Evolutionary conservation across 2,113 vertebrate species (phyloP), one percentile per base, ranked within the genome.

Genomic region (Etia nguti): DNA sequence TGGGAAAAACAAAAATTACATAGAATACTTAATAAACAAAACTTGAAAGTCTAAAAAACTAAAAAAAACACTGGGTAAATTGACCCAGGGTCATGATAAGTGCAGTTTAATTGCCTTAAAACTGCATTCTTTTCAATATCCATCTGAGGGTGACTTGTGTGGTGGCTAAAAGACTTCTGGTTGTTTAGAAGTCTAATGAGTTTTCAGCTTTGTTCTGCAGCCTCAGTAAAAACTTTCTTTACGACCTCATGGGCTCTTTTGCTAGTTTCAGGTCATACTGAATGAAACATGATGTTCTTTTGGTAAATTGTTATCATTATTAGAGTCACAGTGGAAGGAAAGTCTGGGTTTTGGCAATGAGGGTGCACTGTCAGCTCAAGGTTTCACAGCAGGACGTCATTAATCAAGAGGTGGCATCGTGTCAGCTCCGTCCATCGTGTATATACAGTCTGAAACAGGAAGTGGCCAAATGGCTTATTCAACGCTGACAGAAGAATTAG

Each of bases 281-380:
- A 75, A 48, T 8, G 24, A 75, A 75, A 75, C 70, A 75, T 8
- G 15, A 26, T 48, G 70, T 50, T 48, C 41, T 75, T 48, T 48
- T 48, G 24, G 70, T 5, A 31, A 75, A 48, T 50, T 75, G 24
- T 75, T 75, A 0, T 48, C 2, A 48, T 29, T 48, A 20, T 46
- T 29, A 75, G 41, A 75, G 68, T 29, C 68, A 29, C 5, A 0
- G 3, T 0, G 8, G 38, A 26, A 0, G 9, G 0, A 29, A 46
- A 75, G 24, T 26, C 68, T 46, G 6, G 22, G 41, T 48, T 46
- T 46, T 48, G 2, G 15, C 38, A 46, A 73, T 26, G 41, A 73
- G 68, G 22, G 8, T 4, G 41, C 1, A 46, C 68, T 15, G 11
- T 70, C n/a, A 70, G 65, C n/a, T 70, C 65, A 1, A 16, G 65